phyloP scores from a whole-genome alignment of 1,140 invertebrate species.

The Pseudomyrmex dendroicus region DNA sequence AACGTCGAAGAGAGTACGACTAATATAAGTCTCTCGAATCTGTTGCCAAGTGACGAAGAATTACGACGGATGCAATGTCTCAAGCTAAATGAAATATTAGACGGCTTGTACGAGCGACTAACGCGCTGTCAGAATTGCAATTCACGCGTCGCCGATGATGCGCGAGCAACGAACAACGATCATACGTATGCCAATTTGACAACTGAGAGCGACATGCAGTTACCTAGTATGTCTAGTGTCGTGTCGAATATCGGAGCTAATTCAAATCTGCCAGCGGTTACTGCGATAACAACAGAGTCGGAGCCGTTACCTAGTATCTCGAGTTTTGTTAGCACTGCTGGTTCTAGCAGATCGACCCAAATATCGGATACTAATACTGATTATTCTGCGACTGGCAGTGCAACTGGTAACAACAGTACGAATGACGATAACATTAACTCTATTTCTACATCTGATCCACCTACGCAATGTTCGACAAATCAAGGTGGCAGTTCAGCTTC shows the following conservation, averaged over 20 bases:
- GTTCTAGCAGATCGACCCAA: conserved; percentile 16
- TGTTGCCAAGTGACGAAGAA: conserved; percentile 69
- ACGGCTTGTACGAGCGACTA: conserved; percentile 49
- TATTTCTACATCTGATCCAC: background rate
- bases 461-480: conserved; percentile 45
- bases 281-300: conserved; percentile 21
- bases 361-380: conserved; percentile 3
- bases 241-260: conserved; percentile 63
- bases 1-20: conserved; percentile 21
- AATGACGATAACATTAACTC: conserved; percentile 1
- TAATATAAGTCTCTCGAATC: conserved; percentile 66
- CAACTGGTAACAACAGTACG: background rate
- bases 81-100: conserved; percentile 59
- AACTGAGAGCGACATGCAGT: conserved; percentile 49
- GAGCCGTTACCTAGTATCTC: conserved; percentile 43
- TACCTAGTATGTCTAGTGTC: conserved; percentile 71
- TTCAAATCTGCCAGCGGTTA: conserved; percentile 48
- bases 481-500: conserved; percentile 56
- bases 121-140: conserved; percentile 41
- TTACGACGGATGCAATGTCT: conserved; percentile 60
- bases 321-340: conserved; percentile 28
- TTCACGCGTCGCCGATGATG: conserved; percentile 9
- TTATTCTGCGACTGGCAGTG: background rate
- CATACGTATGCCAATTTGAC: conserved; percentile 77
- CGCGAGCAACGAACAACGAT: conserved; percentile 66